Percentiles rank a stretch among this genome's conserved stretches.
Evolutionary conservation across 2,888 invertebrate species (phyloP).

Genomic region (Megalurothrips usitatus): DNA sequence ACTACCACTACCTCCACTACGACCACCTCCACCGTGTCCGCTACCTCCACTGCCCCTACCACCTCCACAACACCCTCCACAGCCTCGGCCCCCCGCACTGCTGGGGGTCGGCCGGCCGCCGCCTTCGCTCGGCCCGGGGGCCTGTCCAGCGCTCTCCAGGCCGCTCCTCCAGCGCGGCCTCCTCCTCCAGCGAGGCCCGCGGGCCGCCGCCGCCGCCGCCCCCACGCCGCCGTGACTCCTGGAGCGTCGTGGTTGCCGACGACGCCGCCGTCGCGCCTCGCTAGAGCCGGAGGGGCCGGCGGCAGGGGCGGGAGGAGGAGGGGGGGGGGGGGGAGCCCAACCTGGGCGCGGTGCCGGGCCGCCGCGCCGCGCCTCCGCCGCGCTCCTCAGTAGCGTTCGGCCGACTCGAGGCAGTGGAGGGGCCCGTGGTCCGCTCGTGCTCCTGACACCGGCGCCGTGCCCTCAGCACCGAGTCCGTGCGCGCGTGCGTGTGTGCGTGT

Average conservation of each 20-base stretch:
- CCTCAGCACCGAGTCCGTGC: not conserved
- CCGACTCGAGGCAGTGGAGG: not conserved
- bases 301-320: not conserved
- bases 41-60: too few relatives aligned
- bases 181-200: too few relatives aligned
- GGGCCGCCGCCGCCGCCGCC: too few relatives aligned
- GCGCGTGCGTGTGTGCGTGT: not conserved
- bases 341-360: not conserved
- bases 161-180: too few relatives aligned
- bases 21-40: too few relatives aligned
- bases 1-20: too few relatives aligned
- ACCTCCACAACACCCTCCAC: too few relatives aligned
- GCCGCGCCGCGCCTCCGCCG: not conserved
- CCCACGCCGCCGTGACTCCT: not conserved
- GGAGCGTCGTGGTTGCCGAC: not conserved
- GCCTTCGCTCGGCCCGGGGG: too few relatives aligned
- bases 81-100: too few relatives aligned
- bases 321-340: not conserved
- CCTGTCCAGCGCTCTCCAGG: too few relatives aligned
- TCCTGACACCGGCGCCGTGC: not conserved
- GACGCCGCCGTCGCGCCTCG: not conserved
- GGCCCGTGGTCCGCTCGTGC: too few relatives aligned
- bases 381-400: not conserved
- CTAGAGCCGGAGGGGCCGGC: not conserved
- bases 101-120: too few relatives aligned